A percentile compares a stretch with the other conserved stretches of the same genome.
These are phyloP conservation scores for Panulirus ornatus DNA, from an alignment of 1,140 invertebrate species.

Conservation along the genomic window DNA sequence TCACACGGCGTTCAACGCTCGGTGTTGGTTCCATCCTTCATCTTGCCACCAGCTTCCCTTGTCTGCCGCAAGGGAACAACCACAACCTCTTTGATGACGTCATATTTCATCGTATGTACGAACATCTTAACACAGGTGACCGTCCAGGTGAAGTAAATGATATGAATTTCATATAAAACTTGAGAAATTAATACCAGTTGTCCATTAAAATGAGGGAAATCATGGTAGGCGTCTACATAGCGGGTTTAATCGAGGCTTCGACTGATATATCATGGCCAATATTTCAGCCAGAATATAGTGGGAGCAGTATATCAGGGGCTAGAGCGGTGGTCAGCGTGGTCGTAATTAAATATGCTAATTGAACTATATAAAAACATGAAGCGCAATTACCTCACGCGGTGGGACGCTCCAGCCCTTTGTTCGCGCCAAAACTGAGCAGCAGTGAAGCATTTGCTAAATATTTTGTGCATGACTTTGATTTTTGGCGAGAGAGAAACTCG, in stretches of 20 bases:
- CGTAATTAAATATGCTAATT: conserved; percentile 74
- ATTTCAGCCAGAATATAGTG: conserved; percentile 72
- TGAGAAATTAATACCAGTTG: not conserved
- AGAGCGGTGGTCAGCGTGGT: conserved; percentile 70
- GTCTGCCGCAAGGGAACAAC: not conserved
- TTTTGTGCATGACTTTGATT: conserved; percentile 71
- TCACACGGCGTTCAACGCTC: conserved; percentile 50
- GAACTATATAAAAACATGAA: conserved; percentile 74
- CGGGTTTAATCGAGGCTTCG: conserved; percentile 65
- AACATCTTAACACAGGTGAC: not conserved
- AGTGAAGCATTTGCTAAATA: conserved; percentile 62
- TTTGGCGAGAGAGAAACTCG: conserved; percentile 1
- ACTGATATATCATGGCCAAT: conserved; percentile 73
- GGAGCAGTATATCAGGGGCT: conserved; percentile 69
- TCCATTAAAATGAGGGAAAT: not conserved
- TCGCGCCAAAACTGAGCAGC: conserved; percentile 69
- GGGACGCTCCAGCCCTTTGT: conserved; percentile 67
- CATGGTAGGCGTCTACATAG: conserved; percentile 26
- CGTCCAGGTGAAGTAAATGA: too few relatives aligned
- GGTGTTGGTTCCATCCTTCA: conserved; percentile 57
- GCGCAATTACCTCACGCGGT: conserved; percentile 71
- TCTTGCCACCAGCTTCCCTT: conserved; percentile 36
- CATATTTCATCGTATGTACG: not conserved
- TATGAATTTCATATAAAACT: not conserved
- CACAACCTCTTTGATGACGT: conserved; percentile 1